Conservation (phyloP, 2,888 invertebrate species). For the Erebia ligea region DNA sequence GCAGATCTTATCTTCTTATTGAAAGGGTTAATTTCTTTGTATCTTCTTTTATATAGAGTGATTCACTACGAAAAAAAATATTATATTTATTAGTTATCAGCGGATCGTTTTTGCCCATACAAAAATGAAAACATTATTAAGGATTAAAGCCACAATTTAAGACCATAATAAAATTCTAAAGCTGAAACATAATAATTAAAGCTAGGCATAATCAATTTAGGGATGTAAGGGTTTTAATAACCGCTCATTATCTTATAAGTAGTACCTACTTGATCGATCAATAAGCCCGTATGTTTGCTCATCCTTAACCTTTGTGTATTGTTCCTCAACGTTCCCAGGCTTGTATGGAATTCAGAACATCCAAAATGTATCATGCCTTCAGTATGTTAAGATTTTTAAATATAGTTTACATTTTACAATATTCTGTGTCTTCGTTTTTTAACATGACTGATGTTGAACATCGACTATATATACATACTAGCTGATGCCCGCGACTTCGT, state of each 20-base stretch:
- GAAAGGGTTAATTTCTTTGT: too few species aligned
- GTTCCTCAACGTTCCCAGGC: slow-evolving; percentile 29
- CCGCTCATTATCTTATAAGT: slow-evolving; percentile 32
- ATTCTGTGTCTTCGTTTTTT: too few species aligned
- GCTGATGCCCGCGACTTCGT: too few species aligned
- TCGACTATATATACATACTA: too few species aligned
- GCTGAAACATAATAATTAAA: slow-evolving; percentile 4
- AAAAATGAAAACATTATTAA: not conserved
- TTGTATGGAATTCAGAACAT: slow-evolving; percentile 8
- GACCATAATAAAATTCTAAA: not conserved
- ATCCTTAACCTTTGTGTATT: slow-evolving; percentile 33
- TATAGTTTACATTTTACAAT: not conserved
- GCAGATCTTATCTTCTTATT: too few species aligned
- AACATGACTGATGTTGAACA: too few species aligned
- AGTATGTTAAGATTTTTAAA: not conserved
- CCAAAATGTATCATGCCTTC: slow-evolving; percentile 4
- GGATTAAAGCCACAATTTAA: too few species aligned
- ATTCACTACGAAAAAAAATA: too few species aligned
- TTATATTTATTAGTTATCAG: too few species aligned
- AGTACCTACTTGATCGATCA: slow-evolving; percentile 27
- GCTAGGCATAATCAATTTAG: slow-evolving; percentile 14
- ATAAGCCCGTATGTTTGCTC: slow-evolving; percentile 36
- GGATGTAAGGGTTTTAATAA: slow-evolving; percentile 21
- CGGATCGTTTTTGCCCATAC: too few species aligned
- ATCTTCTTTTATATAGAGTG: too few species aligned